phyloP scores from a whole-genome alignment of 2,113 vertebrate genomes.

The Ramphastos sulfuratus region DNA sequence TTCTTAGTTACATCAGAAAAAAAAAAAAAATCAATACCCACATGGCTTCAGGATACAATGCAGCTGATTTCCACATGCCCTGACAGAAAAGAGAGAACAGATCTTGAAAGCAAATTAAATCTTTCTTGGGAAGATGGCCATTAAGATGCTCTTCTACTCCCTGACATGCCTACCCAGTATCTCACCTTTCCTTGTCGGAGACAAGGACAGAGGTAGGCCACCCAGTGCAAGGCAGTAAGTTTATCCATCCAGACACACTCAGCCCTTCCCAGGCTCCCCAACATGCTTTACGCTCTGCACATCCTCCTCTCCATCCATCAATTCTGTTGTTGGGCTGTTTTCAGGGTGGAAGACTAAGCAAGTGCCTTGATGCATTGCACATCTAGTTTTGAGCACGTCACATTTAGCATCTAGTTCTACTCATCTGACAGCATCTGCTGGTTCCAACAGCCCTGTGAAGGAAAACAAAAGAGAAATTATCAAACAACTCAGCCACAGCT shows the following conservation, averaged over 20 bases:
- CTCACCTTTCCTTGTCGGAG: not conserved
- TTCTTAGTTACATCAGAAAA: not conserved
- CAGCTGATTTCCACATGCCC: not conserved
- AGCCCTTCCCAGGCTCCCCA: not conserved
- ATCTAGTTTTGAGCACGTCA: not conserved
- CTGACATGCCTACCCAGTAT: not conserved
- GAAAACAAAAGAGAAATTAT: not conserved
- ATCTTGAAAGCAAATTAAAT: not conserved
- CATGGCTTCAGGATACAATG: not conserved
- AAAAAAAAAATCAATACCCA: not conserved
- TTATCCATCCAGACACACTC: not conserved
- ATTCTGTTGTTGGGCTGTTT: not conserved
- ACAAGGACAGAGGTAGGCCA: not conserved
- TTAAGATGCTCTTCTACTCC: not conserved
- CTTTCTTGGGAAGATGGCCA: not conserved
- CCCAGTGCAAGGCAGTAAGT: not conserved
- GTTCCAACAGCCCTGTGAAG: not conserved
- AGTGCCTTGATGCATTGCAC: not conserved
- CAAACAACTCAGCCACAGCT: not conserved
- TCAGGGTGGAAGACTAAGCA: not conserved
- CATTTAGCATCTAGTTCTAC: not conserved
- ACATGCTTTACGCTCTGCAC: not conserved
- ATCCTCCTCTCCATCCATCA: not conserved
- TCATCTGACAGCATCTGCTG: not conserved
- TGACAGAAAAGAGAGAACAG: not conserved